Percentiles rank a stretch among this genome's conserved stretches.
These are phyloP conservation scores for Hecatera dysodea DNA, from an alignment of 2,888 invertebrate species.

Conservation along the genomic window DNA sequence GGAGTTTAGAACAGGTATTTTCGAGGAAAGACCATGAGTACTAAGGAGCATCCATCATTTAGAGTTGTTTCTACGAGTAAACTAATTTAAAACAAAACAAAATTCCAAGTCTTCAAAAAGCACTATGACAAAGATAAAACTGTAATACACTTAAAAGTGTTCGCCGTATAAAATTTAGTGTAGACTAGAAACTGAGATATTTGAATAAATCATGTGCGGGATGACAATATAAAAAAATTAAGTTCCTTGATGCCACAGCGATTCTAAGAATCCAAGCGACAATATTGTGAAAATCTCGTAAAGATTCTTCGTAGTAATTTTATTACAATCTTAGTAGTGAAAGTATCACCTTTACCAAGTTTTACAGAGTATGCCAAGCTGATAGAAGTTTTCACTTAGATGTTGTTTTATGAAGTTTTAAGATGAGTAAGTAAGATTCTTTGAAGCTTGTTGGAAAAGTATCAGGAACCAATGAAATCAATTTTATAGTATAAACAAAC, in stretches of 20 bases:
- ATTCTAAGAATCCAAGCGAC: conserved; percentile 4
- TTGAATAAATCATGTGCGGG: conserved; percentile 37
- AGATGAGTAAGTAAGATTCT: not conserved
- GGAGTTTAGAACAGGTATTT: too few relatives aligned
- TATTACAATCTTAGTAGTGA: conserved; percentile 21
- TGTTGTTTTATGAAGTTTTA: not conserved
- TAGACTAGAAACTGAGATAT: conserved; percentile 23
- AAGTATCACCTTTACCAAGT: conserved; percentile 5
- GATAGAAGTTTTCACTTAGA: conserved; percentile 22
- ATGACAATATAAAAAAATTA: conserved; percentile 26
- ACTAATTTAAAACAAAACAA: not conserved
- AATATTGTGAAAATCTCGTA: conserved; percentile 29
- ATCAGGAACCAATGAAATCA: not conserved
- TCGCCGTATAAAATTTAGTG: conserved; percentile 3
- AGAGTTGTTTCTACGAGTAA: too few relatives aligned
- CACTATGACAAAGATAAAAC: not conserved
- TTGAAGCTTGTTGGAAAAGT: not conserved
- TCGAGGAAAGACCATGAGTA: not conserved
- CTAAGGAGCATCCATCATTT: too few relatives aligned
- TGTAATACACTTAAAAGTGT: not conserved
- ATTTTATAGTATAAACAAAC: not conserved
- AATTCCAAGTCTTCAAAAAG: not conserved
- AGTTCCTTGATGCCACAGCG: conserved; percentile 33
- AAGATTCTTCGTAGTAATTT: conserved; percentile 43
- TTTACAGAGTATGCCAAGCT: not conserved